Evolutionary conservation across 2,888 invertebrate genomes (phyloP).

Genomic region (Meloe dianella): DNA sequence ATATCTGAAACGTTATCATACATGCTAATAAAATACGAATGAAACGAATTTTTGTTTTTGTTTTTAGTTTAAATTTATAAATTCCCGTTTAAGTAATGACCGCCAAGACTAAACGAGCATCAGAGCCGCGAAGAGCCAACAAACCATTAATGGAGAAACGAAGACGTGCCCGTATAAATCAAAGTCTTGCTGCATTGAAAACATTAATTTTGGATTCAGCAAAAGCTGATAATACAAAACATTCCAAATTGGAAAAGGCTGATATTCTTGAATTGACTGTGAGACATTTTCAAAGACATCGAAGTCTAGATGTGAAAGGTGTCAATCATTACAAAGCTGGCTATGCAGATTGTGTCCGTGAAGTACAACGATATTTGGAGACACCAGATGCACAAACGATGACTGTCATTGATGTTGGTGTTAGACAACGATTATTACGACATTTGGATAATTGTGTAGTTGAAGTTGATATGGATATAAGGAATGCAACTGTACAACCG

Average conservation of each 20-base stretch:
- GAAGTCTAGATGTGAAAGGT: conserved; percentile 69
- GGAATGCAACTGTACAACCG: conserved; percentile 38
- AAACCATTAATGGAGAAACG: conserved; percentile 82
- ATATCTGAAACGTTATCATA: background rate
- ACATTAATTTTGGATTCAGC: conserved; percentile 74
- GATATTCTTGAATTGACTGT: conserved; percentile 86
- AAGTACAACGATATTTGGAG: conserved; percentile 67
- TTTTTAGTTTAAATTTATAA: background rate
- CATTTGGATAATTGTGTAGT: conserved; percentile 69
- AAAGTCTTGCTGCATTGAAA: conserved; percentile 75
- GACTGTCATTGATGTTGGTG: conserved; percentile 64
- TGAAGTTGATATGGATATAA: conserved; percentile 65
- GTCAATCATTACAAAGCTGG: conserved; percentile 71
- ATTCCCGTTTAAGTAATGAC: conserved; percentile 48
- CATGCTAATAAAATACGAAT: background rate
- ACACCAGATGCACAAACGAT: conserved; percentile 68
- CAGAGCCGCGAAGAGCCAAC: conserved; percentile 68
- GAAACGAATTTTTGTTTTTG: background rate
- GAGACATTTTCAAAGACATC: conserved; percentile 77
- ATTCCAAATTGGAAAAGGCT: conserved; percentile 84
- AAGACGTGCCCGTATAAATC: conserved; percentile 75
- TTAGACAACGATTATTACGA: conserved; percentile 65
- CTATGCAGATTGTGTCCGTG: conserved; percentile 70
- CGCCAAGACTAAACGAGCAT: conserved; percentile 53
- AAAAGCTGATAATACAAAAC: conserved; percentile 72